These are phyloP conservation scores for Lasioglossum zephyrum DNA, from an alignment of 2,888 invertebrate species.

Conservation along the genomic window DNA sequence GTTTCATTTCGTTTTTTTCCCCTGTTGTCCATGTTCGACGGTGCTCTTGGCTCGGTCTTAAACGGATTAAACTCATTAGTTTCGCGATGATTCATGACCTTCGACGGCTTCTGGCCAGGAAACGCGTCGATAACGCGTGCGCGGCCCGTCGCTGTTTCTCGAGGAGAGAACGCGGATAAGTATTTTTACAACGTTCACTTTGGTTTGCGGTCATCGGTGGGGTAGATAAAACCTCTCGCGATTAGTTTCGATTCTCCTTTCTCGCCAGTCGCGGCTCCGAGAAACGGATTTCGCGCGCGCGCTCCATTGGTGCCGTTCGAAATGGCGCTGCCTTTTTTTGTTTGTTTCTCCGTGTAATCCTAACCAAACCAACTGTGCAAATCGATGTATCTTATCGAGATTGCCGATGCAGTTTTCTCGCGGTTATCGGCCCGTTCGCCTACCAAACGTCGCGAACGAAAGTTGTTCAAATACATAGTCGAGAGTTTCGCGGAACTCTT, in stretches of 20 bases:
- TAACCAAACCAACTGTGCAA: neutral
- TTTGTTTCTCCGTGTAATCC: neutral
- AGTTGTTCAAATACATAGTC: neutral
- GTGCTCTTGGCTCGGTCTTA: neutral
- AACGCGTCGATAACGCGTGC: conserved; percentile 18
- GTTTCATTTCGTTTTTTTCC: neutral
- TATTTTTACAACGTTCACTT: conserved; percentile 12
- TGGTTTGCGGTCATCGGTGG: conserved; percentile 4
- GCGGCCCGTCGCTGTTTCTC: neutral
- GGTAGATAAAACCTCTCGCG: neutral
- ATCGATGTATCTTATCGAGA: conserved; percentile 9
- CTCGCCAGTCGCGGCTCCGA: neutral
- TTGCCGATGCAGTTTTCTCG: neutral
- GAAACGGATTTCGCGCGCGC: neutral
- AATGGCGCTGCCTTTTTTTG: neutral
- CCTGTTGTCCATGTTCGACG: neutral
- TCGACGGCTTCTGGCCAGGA: conserved; percentile 23
- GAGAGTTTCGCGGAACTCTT: neutral
- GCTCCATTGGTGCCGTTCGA: neutral
- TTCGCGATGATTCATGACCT: conserved; percentile 32
- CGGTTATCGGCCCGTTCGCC: neutral
- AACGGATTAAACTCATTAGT: conserved; percentile 15
- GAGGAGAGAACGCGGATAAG: neutral
- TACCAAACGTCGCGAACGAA: neutral
- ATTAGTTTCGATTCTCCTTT: neutral